These are phyloP conservation scores for Catalaphyllia jardinei DNA, from an alignment of 64 coral and sea anemone genomes.

Conservation along the genomic window DNA sequence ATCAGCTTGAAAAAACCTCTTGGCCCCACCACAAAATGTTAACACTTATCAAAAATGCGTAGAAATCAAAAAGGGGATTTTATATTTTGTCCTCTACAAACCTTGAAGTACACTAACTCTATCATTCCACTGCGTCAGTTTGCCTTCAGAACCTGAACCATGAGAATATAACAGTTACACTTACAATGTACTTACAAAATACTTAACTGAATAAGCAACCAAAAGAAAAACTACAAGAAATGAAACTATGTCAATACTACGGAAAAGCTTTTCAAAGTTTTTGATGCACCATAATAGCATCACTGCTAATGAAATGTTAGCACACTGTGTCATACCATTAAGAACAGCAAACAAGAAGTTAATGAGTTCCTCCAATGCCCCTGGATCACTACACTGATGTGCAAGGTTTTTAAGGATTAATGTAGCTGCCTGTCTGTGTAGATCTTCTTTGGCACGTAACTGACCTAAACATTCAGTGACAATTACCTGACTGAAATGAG, in stretches of 20 bases:
- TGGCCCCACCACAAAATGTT: no score
- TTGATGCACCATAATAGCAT: background rate
- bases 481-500: background rate
- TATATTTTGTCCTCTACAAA: background rate
- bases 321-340: constrained; percentile 64
- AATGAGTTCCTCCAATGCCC: constrained; percentile 67
- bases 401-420: constrained; percentile 72
- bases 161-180: background rate
- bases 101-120: constrained; percentile 87
- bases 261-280: background rate
- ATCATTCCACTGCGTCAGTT: constrained; percentile 90
- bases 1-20: no score
- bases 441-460: constrained; percentile 85
- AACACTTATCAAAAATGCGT: no score
- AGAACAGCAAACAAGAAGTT: constrained; percentile 86
- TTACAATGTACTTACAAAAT: background rate
- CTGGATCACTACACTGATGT: constrained; percentile 94
- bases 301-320: background rate
- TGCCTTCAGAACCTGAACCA: constrained; percentile 88
- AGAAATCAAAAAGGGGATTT: background rate
- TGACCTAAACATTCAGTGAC: constrained; percentile 39
- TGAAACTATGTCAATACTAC: background rate
- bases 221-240: background rate
- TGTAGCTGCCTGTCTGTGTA: constrained; percentile 63
- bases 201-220: background rate